Evolutionary conservation across 2,888 invertebrate species (phyloP), one percentile per base, ranked within the genome.

Genomic region (Cryptocephalus primarius): DNA sequence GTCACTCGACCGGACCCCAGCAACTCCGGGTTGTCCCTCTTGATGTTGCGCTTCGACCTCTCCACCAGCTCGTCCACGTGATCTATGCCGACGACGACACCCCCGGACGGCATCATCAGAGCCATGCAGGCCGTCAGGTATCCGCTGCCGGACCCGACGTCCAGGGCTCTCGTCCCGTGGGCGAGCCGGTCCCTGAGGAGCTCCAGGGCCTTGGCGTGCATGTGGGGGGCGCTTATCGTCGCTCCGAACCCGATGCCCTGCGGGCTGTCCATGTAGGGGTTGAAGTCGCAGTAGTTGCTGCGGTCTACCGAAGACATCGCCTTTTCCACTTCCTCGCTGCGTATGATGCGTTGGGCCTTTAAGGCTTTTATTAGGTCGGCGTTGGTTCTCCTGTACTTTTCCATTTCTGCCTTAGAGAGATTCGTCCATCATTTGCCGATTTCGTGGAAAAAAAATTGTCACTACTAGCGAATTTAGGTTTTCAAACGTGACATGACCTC

Each of bases 181-280:
- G 74, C 69, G 42, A 95, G 71, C 57, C 90, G 85, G 52, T 85
- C 82, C 61, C 83, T 81, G 42, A 96, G 75, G 52, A 83, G 75
- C 73, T 95, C 92, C 62, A 95, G 72, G 32, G 92, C 94, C 72
- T 88, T 85, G 1, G 91, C 94, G 72, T 95, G 94, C 94, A 96
- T 96, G 67, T 95, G 94, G 9, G 95, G 95, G 34, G 95, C 95
- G 71, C 90, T 90, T 51, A 96, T 95, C 0, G 95, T 96, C 4
- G 93, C 96, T 31, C 89, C 87, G 67, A 80, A 94, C 41, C 97
- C 96, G 64, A 99, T 97, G 43, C 86, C 78, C 68, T 94, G 93
- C 0, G 95, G 95, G 9, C 88, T 80, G 72, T 96, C 95, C 68
- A 84, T 79, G 59, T 94, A 95, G 0, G 94, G 86, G 62, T 82